Conservation (phyloP, 2,797 vertebrate genomes). For the Acanthis flammea region DNA sequence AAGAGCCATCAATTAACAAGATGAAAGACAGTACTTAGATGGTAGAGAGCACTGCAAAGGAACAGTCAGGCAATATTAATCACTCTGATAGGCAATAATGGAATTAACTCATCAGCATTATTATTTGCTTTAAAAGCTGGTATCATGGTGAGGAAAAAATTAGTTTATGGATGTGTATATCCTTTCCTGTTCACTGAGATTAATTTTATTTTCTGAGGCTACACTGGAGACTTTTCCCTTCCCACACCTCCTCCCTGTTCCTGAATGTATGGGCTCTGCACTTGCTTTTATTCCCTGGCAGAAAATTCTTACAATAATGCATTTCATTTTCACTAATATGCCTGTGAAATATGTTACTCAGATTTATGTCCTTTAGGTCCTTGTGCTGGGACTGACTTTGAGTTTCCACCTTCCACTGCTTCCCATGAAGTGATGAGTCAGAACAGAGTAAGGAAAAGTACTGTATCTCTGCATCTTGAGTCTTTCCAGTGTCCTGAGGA, state of each 20-base stretch:
- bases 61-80: neutral
- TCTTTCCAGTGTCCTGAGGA: neutral
- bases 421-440: neutral
- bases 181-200: neutral
- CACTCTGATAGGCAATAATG: neutral
- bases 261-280: neutral
- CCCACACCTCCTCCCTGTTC: rapidly evolving
- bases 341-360: neutral
- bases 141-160: neutral
- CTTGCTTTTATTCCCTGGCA: neutral
- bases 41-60: neutral
- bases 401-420: neutral
- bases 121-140: neutral
- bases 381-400: neutral
- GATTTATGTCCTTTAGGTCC: conserved; percentile 12
- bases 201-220: neutral
- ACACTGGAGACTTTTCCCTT: neutral
- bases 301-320: neutral
- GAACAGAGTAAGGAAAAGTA: neutral
- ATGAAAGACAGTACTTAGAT: neutral
- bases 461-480: neutral
- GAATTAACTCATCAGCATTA: conserved; percentile 15
- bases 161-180: neutral
- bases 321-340: neutral
- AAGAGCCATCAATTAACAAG: neutral